Conservation (phyloP, 2,888 invertebrate genomes). For the Mimas tiliae region DNA sequence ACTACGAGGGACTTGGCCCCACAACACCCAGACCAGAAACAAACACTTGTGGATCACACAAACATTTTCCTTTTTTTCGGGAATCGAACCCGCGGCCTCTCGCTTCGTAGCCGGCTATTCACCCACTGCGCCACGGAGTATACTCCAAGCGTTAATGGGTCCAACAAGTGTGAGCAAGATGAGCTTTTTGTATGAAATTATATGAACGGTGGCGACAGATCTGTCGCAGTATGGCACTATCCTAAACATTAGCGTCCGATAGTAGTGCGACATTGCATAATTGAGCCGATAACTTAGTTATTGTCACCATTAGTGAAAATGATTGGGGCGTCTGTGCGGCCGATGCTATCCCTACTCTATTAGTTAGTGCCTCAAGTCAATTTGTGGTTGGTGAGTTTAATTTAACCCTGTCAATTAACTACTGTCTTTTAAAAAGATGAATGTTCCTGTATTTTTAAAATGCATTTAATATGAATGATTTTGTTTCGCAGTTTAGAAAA, state of each 20-base stretch:
- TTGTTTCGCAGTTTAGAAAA: conserved; percentile 8
- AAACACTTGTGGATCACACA: too few species aligned
- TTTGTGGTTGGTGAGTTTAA: conserved; percentile 67
- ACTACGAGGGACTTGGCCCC: too few species aligned
- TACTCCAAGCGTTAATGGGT: too few species aligned
- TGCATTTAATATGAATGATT: conserved; percentile 15
- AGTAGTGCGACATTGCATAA: not conserved
- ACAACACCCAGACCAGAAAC: too few species aligned
- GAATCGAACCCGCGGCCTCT: too few species aligned
- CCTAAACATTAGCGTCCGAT: not conserved
- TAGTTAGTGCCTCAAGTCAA: conserved; percentile 79
- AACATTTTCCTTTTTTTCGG: too few species aligned
- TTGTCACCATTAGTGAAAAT: not conserved
- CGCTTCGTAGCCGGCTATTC: too few species aligned
- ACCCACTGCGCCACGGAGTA: too few species aligned
- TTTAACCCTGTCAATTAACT: conserved; percentile 77
- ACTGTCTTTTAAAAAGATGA: conserved; percentile 54
- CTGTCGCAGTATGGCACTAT: too few species aligned
- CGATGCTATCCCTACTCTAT: conserved; percentile 55
- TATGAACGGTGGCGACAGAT: too few species aligned
- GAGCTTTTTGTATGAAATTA: too few species aligned
- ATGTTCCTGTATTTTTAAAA: conserved; percentile 38
- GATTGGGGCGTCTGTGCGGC: conserved; percentile 38
- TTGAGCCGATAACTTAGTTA: not conserved
- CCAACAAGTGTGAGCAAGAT: too few species aligned